Evolutionary conservation across 2,888 invertebrate genomes (phyloP).

Genomic region (Clivina fossor): DNA sequence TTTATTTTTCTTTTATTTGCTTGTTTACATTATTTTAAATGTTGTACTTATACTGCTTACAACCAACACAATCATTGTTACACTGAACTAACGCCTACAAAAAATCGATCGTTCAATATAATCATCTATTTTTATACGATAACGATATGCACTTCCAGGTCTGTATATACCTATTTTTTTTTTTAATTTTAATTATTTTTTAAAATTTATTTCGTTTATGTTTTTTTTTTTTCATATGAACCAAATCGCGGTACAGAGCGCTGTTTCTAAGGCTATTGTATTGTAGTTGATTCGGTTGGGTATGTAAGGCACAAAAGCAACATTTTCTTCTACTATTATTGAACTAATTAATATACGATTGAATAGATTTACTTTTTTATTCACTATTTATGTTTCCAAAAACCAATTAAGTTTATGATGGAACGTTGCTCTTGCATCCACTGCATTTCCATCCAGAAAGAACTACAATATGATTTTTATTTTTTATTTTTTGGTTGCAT

Average conservation of each 20-base stretch:
- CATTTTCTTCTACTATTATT: too few species aligned
- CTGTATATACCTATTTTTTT: conserved; percentile 41
- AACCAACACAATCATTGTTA: conserved; percentile 54
- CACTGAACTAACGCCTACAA: conserved; percentile 51
- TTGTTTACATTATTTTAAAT: conserved; percentile 38
- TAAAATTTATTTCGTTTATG: not conserved
- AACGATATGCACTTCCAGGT: conserved; percentile 55
- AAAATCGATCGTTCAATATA: conserved; percentile 29
- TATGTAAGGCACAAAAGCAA: conserved; percentile 26
- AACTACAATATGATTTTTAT: conserved; percentile 32
- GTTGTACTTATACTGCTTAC: conserved; percentile 51
- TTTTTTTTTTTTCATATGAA: conserved; percentile 4
- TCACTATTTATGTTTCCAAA: not conserved
- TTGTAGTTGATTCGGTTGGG: conserved; percentile 32
- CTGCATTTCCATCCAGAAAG: conserved; percentile 31
- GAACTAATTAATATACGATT: too few species aligned
- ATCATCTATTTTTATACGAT: conserved; percentile 47
- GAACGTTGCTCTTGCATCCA: conserved; percentile 27
- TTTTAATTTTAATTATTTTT: conserved; percentile 7
- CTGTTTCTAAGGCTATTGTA: conserved; percentile 34
- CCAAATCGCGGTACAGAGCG: conserved; percentile 31
- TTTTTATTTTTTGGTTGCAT: conserved; percentile 31
- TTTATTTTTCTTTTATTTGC: too few species aligned
- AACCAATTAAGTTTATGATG: not conserved
- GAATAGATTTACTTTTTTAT: too few species aligned